Base-by-base conservation (phyloP, 1,140 invertebrate genomes). In the Probaryconus sp. region DNA sequence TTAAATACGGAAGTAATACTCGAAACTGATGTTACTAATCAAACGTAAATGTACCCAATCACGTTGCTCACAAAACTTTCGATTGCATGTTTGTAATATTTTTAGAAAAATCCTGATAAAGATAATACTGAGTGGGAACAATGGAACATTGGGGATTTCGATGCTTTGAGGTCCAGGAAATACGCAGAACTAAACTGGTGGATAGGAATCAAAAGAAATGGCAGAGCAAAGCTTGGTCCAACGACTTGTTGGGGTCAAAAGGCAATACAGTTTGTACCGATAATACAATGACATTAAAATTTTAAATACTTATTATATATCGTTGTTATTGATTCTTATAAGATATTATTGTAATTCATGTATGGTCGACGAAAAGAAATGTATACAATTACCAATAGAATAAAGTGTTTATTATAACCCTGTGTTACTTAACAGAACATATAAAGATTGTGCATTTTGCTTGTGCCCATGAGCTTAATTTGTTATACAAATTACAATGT, bases 131-230 rank as follows among this genome's bases (percentile, higher is more conserved):
- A 91, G 35, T 92, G 91, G 83, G 88, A 92, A 18, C 91, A 92
- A 77, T 87, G 86, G 75, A 84, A 88, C 16, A 84, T 89, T 9
- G 90, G 90, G 6, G 85, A 83, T 2, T 92, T 91, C 61, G 90
- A 90, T 61, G 89, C 88, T 0, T 91, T 92, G 73, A 81, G 91
- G 47, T 91, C 90, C 3, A 85, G 85, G 61, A 89, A 90, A 78
- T 90, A 90, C 63, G 88, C 89, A 0, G 89, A 91, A 65, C 55
- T 88, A 2, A 90, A 90, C 2, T 92, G 91, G 90, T 92, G 91
- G 86, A 81, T 92, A 11, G 92, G 89, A 4, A 88, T 92, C 35
- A 92, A 92, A 69, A 91, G 90, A 76, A 90, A 89, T 18, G 91
- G 91, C 7, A 89, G 90, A 61, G 80, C 88, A 13, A 92, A 92